Evolutionary conservation across 2,888 invertebrate species (phyloP).

Genomic region (Eumerus sabulonum): DNA sequence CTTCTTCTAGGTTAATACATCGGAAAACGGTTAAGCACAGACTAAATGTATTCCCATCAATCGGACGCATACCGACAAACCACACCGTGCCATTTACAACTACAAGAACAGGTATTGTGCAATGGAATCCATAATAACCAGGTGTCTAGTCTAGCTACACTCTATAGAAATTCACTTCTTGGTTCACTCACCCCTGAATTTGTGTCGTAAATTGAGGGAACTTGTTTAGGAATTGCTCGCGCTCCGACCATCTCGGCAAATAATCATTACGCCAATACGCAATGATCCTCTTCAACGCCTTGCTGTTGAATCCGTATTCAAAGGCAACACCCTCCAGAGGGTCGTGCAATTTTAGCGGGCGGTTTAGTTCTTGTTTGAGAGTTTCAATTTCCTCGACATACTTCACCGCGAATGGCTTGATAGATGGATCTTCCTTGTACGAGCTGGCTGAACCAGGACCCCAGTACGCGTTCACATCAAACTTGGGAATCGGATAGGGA

Average conservation of each 20-base stretch:
- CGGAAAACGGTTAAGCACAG: no score
- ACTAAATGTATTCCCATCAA: no score
- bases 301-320: slow-evolving; percentile 89
- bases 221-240: slow-evolving; percentile 86
- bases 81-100: no score
- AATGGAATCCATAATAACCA: no score
- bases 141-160: no score
- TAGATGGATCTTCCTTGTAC: slow-evolving; percentile 74
- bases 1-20: no score
- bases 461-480: slow-evolving; percentile 76
- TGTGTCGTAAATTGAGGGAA: slow-evolving; percentile 87
- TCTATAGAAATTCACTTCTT: not conserved
- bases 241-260: slow-evolving; percentile 83
- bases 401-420: slow-evolving; percentile 74
- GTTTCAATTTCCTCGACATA: slow-evolving; percentile 77
- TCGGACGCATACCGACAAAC: no score
- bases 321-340: slow-evolving; percentile 86
- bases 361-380: slow-evolving; percentile 82
- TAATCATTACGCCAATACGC: slow-evolving; percentile 90
- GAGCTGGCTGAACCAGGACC: slow-evolving; percentile 74
- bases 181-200: slow-evolving; percentile 82
- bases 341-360: slow-evolving; percentile 80
- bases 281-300: slow-evolving; percentile 83
- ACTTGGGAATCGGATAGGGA: slow-evolving; percentile 73
- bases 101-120: no score